Percentiles rank a stretch among this genome's conserved stretches.
phyloP scores from a whole-genome alignment of 2,888 invertebrate genomes.

The Clusia tigrina region DNA sequence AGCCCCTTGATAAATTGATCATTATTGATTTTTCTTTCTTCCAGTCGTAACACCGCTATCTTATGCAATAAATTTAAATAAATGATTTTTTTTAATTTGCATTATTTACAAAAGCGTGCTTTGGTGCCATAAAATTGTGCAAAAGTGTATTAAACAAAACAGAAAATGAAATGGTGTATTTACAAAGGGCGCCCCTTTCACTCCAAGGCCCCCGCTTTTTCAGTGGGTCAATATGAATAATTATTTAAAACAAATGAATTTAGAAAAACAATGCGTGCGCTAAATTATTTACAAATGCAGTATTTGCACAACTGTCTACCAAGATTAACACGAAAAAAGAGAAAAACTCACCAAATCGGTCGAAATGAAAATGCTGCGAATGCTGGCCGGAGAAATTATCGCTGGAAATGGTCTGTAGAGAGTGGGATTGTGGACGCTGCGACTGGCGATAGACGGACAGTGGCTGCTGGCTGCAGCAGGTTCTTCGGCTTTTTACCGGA shows the following conservation, averaged over 20 bases:
- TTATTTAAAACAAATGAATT: background rate
- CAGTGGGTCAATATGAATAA: background rate
- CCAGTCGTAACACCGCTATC: background rate
- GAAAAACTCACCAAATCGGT: conserved; percentile 3
- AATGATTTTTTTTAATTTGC: conserved; percentile 9
- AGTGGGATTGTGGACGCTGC: too few species aligned
- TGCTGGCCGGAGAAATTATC: conserved; percentile 2
- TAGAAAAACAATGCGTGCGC: conserved; percentile 5
- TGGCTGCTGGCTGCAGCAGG: background rate
- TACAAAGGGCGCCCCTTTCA: conserved; percentile 40
- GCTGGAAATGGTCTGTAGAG: background rate
- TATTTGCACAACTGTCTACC: background rate
- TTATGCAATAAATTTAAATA: background rate
- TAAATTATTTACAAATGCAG: background rate
- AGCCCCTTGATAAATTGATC: background rate
- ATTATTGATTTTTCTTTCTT: background rate
- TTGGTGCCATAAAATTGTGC: conserved; percentile 14
- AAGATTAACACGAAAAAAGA: background rate
- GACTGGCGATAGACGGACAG: background rate
- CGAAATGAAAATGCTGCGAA: background rate
- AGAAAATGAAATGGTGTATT: conserved; percentile 2
- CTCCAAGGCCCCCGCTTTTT: too few species aligned
- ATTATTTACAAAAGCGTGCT: conserved; percentile 21
- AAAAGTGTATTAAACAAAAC: background rate
- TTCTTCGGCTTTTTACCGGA: conserved; percentile 8